Evolutionary conservation across 2,888 invertebrate genomes (phyloP).

Genomic region (Xestia ashworthii): DNA sequence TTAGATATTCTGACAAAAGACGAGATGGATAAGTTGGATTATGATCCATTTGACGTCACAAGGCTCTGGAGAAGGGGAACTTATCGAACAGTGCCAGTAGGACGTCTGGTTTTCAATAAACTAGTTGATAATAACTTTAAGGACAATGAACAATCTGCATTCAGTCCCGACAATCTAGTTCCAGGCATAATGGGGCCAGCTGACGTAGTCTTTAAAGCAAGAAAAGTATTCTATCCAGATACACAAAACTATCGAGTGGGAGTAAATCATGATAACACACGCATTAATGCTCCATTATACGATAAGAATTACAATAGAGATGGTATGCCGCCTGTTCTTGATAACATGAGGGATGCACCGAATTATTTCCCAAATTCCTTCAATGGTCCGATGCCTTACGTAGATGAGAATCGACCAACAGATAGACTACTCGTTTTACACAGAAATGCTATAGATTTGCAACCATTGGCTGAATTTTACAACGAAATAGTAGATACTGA

Average conservation of each 20-base stretch:
- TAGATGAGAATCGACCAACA: slow-evolving; percentile 80
- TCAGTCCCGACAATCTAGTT: slow-evolving; percentile 80
- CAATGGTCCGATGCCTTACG: slow-evolving; percentile 93
- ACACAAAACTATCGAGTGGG: slow-evolving; percentile 81
- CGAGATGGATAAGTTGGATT: slow-evolving; percentile 74
- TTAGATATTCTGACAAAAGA: slow-evolving; percentile 78
- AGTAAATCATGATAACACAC: slow-evolving; percentile 77
- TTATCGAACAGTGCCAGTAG: slow-evolving; percentile 76
- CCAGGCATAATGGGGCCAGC: slow-evolving; percentile 83
- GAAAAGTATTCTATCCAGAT: slow-evolving; percentile 76
- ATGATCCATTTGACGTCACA: slow-evolving; percentile 82
- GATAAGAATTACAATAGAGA: slow-evolving; percentile 77
- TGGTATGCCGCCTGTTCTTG: slow-evolving; percentile 92
- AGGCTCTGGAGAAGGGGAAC: slow-evolving; percentile 81
- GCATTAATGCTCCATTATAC: slow-evolving; percentile 78
- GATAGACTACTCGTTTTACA: slow-evolving; percentile 69
- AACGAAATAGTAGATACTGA: slow-evolving; percentile 75
- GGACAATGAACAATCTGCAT: slow-evolving; percentile 76
- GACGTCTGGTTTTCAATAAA: slow-evolving; percentile 75
- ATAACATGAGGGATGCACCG: slow-evolving; percentile 96
- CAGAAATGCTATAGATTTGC: slow-evolving; percentile 74
- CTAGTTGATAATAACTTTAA: slow-evolving; percentile 79
- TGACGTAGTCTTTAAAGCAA: slow-evolving; percentile 76
- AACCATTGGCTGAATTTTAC: slow-evolving; percentile 94
- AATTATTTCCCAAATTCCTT: slow-evolving; percentile 99